Conservation (phyloP, 2,888 invertebrate species). For the Lacanobia oleracea region DNA sequence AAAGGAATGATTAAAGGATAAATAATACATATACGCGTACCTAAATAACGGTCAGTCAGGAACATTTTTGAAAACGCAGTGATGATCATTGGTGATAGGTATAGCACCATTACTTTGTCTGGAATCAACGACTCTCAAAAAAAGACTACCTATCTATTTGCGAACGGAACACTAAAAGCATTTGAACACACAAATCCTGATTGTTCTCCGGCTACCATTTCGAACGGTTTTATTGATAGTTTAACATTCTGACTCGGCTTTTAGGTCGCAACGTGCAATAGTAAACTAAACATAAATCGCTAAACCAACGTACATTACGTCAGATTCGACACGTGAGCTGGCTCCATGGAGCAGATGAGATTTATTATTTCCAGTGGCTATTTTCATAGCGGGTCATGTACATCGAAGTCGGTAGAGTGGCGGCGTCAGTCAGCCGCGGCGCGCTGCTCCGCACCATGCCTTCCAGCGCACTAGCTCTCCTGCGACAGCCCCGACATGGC, state of each 20-base stretch:
- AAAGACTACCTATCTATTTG: not conserved
- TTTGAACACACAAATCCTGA: conserved; percentile 6
- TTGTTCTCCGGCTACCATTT: conserved; percentile 15
- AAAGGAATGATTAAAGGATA: not conserved
- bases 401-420: conserved; percentile 72
- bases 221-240: conserved; percentile 52
- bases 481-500: conserved; percentile 67
- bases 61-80: not conserved
- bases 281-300: conserved; percentile 75
- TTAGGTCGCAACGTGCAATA: conserved; percentile 63
- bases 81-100: not conserved
- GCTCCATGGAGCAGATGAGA: conserved; percentile 78
- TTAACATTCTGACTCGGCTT: conserved; percentile 56
- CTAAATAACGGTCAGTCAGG: not conserved
- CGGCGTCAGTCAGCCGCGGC: conserved; percentile 79
- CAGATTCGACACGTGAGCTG: conserved; percentile 80
- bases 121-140: too few relatives aligned
- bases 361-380: conserved; percentile 85
- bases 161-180: conserved; percentile 6
- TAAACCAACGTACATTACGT: conserved; percentile 75
- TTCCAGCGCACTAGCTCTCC: conserved; percentile 61
- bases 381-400: conserved; percentile 85
- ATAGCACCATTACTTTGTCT: not conserved
- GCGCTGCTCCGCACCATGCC: conserved; percentile 69
- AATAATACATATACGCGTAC: not conserved